Percentiles rank a stretch among this genome's conserved stretches.
These are phyloP conservation scores for Quadroppia sp. DNA, from an alignment of 2,888 invertebrate genomes.

Conservation along the genomic window DNA sequence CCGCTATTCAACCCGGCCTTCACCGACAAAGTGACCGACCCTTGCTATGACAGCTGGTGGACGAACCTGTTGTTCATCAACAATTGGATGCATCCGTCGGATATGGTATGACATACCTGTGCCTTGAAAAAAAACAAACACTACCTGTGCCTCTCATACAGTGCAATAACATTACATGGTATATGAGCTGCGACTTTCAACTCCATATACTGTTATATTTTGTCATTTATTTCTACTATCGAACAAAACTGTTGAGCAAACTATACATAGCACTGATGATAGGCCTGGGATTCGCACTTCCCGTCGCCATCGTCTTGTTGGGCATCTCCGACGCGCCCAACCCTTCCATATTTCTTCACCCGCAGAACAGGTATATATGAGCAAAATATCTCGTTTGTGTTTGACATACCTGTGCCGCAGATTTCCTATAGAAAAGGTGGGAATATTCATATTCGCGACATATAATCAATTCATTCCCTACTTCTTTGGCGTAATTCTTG, in stretches of 20 bases:
- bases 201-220: conserved; percentile 34
- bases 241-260: conserved; percentile 19
- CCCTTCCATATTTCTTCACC: conserved; percentile 40
- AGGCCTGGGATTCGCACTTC: conserved; percentile 28
- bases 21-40: conserved; percentile 24
- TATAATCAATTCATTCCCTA: conserved; percentile 41
- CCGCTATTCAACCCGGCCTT: conserved; percentile 29
- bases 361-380: conserved; percentile 26
- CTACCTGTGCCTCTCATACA: not conserved
- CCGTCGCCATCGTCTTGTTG: conserved; percentile 18
- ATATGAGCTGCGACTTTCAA: conserved; percentile 40
- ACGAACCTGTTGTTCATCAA: conserved; percentile 33
- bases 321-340: conserved; percentile 35
- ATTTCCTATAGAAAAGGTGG: conserved; percentile 38
- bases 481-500: conserved; percentile 39
- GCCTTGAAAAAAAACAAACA: not conserved
- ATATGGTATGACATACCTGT: conserved; percentile 23
- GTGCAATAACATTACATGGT: conserved; percentile 41
- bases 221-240: conserved; percentile 38
- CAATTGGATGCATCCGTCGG: conserved; percentile 28
- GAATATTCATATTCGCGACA: conserved; percentile 40
- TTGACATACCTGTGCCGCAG: not conserved
- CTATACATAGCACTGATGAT: conserved; percentile 31
- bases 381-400: too few relatives aligned
- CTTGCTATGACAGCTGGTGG: conserved; percentile 37